phyloP scores from a whole-genome alignment of 1,140 invertebrate genomes.

The Aphaenogaster floridana region DNA sequence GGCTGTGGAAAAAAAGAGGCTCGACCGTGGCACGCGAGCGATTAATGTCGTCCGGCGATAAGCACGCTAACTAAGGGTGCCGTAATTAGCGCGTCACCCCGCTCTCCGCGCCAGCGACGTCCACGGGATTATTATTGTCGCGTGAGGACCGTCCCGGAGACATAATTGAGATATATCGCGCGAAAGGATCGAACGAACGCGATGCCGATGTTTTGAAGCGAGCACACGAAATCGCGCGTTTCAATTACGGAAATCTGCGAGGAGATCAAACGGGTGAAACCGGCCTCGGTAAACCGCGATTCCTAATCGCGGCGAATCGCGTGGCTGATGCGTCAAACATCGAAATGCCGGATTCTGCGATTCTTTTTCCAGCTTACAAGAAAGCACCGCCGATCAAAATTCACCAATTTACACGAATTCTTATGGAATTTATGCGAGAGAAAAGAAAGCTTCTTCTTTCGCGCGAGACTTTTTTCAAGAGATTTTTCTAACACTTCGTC shows the following conservation, averaged over 20 bases:
- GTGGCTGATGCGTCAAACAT: conserved; percentile 29
- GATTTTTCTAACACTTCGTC: not conserved
- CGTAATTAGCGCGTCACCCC: conserved; percentile 57
- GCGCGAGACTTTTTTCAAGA: not conserved
- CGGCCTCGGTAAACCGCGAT: conserved; percentile 59
- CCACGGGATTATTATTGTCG: conserved; percentile 54
- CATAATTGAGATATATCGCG: conserved; percentile 61
- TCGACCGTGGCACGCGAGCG: conserved; percentile 49
- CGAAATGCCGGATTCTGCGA: not conserved
- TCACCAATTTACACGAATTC: conserved; percentile 3
- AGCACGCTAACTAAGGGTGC: conserved; percentile 60
- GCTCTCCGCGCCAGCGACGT: conserved; percentile 19
- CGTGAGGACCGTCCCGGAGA: conserved; percentile 34
- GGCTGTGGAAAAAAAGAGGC: conserved; percentile 21
- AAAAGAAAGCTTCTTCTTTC: not conserved
- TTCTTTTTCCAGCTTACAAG: conserved; percentile 1
- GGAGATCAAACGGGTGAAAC: conserved; percentile 47
- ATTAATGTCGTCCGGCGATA: conserved; percentile 57
- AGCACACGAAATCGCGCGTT: conserved; percentile 43
- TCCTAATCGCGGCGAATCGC: conserved; percentile 39
- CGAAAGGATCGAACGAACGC: not conserved
- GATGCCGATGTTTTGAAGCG: conserved; percentile 24
- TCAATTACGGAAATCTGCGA: conserved; percentile 56
- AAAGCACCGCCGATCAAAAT: not conserved
- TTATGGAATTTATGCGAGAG: not conserved